Percentiles rank a stretch among this genome's conserved stretches.
These are phyloP conservation scores for Cephalotes varians DNA, from an alignment of 2,888 invertebrate genomes.

Conservation along the genomic window DNA sequence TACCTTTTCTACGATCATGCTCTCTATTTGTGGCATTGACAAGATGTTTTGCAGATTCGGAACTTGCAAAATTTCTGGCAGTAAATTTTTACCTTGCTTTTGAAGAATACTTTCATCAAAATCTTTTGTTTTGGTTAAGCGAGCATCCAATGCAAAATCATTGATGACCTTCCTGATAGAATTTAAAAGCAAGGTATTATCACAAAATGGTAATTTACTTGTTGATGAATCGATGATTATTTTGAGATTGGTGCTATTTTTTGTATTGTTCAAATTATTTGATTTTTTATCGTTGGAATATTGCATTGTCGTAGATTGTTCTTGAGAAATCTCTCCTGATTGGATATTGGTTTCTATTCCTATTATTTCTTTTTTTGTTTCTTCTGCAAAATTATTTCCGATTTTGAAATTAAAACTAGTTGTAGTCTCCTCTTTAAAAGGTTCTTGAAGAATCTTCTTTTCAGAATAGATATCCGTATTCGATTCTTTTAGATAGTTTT, in stretches of 20 bases:
- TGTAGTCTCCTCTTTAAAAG: background rate
- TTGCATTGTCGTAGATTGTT: background rate
- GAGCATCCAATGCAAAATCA: conserved; percentile 65
- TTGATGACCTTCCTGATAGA: conserved; percentile 76
- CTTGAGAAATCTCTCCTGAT: background rate
- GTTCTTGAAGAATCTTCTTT: background rate
- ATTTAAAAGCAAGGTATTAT: conserved; percentile 60
- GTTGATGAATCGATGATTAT: background rate
- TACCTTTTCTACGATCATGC: conserved; percentile 69
- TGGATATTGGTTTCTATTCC: background rate
- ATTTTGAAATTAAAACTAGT: background rate
- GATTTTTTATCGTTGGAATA: background rate
- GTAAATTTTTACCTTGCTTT: conserved; percentile 55
- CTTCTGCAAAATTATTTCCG: background rate
- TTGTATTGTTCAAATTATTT: background rate
- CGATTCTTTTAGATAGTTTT: background rate
- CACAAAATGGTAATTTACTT: conserved; percentile 53
- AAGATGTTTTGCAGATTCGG: conserved; percentile 75
- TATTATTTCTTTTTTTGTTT: background rate
- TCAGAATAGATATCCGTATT: background rate
- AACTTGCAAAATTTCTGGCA: conserved; percentile 69
- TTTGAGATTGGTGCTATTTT: background rate
- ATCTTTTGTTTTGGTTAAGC: background rate
- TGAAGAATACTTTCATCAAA: conserved; percentile 49
- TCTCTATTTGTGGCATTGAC: conserved; percentile 72